These are phyloP conservation scores for Petrolisthes cinctipes DNA, from an alignment of 2,888 invertebrate genomes.

Conservation along the genomic window DNA sequence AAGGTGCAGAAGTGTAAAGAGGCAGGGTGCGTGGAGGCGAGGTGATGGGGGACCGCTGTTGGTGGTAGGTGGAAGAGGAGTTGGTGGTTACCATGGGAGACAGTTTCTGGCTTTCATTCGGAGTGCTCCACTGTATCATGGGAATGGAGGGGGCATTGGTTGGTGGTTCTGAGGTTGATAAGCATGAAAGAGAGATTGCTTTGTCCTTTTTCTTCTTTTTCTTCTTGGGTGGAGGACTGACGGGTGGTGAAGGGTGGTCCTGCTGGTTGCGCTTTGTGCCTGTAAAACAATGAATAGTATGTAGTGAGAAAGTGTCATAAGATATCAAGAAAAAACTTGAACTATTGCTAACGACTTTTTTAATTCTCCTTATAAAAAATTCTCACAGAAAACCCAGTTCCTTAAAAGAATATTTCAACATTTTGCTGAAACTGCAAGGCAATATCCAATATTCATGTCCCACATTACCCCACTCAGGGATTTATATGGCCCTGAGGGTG, in stretches of 20 bases:
- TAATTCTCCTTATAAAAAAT: background rate
- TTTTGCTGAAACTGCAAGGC: no score
- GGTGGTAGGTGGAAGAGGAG: constrained; percentile 3
- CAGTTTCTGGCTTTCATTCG: background rate
- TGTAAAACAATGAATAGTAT: constrained; percentile 3
- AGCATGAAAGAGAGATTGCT: background rate
- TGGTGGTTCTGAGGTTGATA: constrained; percentile 1
- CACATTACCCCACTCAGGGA: no score
- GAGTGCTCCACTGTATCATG: constrained; percentile 22
- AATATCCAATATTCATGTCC: no score
- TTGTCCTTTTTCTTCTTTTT: constrained; percentile 45
- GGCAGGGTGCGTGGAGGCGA: constrained; percentile 28
- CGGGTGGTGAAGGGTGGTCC: constrained; percentile 33
- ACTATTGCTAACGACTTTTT: background rate
- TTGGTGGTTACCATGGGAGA: constrained; percentile 10
- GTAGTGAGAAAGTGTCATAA: background rate
- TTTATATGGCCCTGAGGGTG: no score
- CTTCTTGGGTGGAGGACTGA: constrained; percentile 38
- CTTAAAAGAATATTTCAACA: no score
- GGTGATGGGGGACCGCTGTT: constrained; percentile 12
- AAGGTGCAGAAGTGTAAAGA: constrained; percentile 26
- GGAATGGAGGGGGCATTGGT: constrained; percentile 17
- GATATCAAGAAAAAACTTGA: background rate
- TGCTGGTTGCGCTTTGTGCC: constrained; percentile 37
- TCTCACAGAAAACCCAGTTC: no score